Conservation (phyloP, 1,140 invertebrate genomes). For the Listronotus oregonensis region DNA sequence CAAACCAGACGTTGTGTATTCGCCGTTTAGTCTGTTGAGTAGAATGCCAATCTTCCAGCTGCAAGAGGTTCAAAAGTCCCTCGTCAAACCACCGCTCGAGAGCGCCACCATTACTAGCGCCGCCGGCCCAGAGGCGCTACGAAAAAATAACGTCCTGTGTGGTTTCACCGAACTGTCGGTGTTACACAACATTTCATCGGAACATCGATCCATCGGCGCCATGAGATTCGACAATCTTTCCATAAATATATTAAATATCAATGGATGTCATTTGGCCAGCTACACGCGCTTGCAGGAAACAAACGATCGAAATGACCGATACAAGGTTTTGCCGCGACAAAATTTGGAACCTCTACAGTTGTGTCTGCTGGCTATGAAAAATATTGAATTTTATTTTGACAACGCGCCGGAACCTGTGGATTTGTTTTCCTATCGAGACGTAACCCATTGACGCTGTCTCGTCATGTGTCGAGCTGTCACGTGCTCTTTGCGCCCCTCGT, state of each 20-base stretch:
- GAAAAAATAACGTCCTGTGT: constrained; percentile 1
- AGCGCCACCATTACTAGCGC: constrained; percentile 1
- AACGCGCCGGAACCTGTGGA: too few species aligned
- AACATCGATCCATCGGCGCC: constrained; percentile 1
- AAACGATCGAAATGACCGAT: too few species aligned
- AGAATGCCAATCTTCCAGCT: constrained; percentile 1
- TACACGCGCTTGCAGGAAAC: constrained; percentile 1
- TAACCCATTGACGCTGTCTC: too few species aligned
- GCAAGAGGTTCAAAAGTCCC: neutral
- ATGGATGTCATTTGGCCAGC: constrained; percentile 1
- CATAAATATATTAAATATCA: constrained; percentile 2
- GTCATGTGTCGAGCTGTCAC: too few species aligned
- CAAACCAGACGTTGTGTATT: constrained; percentile 1
- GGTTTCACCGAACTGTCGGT: constrained; percentile 1
- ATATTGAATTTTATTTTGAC: too few species aligned
- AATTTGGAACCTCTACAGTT: too few species aligned
- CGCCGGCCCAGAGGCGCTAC: neutral
- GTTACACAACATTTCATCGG: neutral
- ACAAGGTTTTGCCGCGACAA: too few species aligned
- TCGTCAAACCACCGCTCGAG: neutral
- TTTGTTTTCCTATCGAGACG: too few species aligned
- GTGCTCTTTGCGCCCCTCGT: too few species aligned
- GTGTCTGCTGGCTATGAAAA: too few species aligned
- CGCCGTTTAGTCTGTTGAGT: neutral
- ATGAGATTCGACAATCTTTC: constrained; percentile 1